Evolutionary conservation across 2,113 vertebrate genomes (phyloP).

Genomic region (Colistium nudipinnis): DNA sequence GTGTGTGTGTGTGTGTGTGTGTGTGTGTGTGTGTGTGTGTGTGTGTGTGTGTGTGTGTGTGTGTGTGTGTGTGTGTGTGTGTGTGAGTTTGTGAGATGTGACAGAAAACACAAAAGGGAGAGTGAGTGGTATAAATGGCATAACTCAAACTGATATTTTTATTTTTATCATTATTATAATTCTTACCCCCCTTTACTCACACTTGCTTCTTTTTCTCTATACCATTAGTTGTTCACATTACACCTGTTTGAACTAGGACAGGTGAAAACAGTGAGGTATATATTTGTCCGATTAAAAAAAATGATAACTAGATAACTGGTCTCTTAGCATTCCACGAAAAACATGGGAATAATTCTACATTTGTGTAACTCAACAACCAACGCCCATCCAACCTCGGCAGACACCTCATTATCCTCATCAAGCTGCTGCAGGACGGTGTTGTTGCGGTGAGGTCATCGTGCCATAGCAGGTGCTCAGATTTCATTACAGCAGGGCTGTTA

Average conservation of each 20-base stretch:
- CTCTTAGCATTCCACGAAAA: too few species aligned
- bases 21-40: too few species aligned
- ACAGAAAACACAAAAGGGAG: neutral
- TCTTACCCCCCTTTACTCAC: conserved; percentile 3
- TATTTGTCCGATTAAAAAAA: too few species aligned
- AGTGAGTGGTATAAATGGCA: neutral
- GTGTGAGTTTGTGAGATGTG: neutral
- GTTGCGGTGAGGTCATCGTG: conserved; percentile 55
- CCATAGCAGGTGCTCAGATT: conserved; percentile 48
- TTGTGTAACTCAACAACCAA: neutral
- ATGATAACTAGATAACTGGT: too few species aligned
- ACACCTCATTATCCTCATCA: conserved; percentile 36
- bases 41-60: neutral
- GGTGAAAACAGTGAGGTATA: neutral
- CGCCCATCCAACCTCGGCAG: neutral
- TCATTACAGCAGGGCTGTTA: conserved; percentile 41
- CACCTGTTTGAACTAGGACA: neutral
- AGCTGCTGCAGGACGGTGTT: conserved; percentile 31
- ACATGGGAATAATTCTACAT: neutral
- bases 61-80: too few species aligned
- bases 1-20: neutral
- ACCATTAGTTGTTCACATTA: neutral
- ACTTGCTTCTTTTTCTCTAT: neutral
- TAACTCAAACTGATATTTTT: neutral
- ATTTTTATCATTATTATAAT: neutral